Evolutionary conservation across 2,888 invertebrate species (phyloP).

Genomic region (Limnephilus auricula): DNA sequence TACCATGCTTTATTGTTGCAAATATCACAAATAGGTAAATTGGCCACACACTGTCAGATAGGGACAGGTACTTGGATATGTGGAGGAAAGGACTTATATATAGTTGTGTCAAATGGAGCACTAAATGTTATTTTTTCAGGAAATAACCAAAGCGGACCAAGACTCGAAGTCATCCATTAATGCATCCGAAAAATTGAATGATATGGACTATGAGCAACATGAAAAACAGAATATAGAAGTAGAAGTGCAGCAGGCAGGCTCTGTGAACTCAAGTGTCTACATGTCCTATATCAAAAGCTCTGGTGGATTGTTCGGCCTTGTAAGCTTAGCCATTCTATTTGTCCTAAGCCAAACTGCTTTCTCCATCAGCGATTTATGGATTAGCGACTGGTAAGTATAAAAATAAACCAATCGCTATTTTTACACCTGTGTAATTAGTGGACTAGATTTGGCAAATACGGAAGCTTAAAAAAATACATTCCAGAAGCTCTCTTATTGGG

Average conservation of each 20-base stretch:
- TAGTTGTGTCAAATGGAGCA: too few species aligned
- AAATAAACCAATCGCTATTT: not conserved
- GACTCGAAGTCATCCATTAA: not conserved
- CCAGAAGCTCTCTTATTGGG: not conserved
- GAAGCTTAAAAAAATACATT: not conserved
- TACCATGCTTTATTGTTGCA: not conserved
- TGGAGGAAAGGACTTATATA: too few species aligned
- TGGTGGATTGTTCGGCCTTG: conserved; percentile 75
- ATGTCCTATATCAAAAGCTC: conserved; percentile 79
- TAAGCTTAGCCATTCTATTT: conserved; percentile 76
- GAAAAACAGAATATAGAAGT: conserved; percentile 29
- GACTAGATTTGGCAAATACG: not conserved
- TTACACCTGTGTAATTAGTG: not conserved
- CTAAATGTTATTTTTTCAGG: not conserved
- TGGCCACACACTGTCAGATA: too few species aligned
- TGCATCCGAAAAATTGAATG: not conserved
- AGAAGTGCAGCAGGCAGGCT: conserved; percentile 72
- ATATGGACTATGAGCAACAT: conserved; percentile 13
- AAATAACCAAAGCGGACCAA: not conserved
- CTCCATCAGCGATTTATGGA: conserved; percentile 81
- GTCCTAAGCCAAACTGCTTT: conserved; percentile 78
- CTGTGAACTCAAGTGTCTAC: conserved; percentile 75
- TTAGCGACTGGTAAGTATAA: conserved; percentile 76
- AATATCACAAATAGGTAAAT: too few species aligned
- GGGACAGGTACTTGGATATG: too few species aligned